phyloP scores from a whole-genome alignment of 2,797 vertebrate species.

The Helicolenus hilgendorfi region DNA sequence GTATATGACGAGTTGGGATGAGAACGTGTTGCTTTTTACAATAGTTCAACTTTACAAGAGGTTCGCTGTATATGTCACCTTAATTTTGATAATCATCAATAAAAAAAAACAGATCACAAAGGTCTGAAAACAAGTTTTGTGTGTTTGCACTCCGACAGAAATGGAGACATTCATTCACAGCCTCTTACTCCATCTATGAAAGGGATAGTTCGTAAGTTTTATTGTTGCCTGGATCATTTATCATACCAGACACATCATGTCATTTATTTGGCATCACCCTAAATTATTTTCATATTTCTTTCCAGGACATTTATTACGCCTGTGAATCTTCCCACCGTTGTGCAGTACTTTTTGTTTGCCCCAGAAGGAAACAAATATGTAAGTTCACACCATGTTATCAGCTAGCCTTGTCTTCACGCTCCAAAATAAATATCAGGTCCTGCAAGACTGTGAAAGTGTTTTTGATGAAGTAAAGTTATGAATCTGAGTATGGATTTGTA shows the following conservation, averaged over 20 bases:
- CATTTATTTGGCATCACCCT: background rate
- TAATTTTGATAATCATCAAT: background rate
- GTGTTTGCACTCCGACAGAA: conserved; percentile 86
- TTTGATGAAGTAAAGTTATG: background rate
- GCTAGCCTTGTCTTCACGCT: background rate
- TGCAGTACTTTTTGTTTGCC: conserved; percentile 95
- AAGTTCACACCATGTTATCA: conserved; percentile 73
- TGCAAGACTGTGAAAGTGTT: background rate
- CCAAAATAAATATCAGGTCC: background rate
- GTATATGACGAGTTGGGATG: too few species aligned
- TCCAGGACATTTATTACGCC: conserved; percentile 92
- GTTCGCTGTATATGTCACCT: background rate
- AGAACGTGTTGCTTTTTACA: background rate
- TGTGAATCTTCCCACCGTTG: conserved; percentile 89
- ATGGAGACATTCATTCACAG: conserved; percentile 97
- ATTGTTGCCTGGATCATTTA: background rate
- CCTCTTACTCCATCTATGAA: conserved; percentile 95
- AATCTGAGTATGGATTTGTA: background rate
- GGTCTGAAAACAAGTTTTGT: background rate
- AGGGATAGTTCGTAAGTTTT: conserved; percentile 91
- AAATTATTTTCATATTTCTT: conserved; percentile 13
- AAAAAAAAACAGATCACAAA: background rate
- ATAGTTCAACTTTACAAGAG: background rate
- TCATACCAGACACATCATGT: background rate
- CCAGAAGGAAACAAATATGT: conserved; percentile 94